Evolutionary conservation across 53 echinoderm and acorn worm genomes (phyloP), one percentile per base, ranked within the genome.

Genomic region (Actinopyga echinites): DNA sequence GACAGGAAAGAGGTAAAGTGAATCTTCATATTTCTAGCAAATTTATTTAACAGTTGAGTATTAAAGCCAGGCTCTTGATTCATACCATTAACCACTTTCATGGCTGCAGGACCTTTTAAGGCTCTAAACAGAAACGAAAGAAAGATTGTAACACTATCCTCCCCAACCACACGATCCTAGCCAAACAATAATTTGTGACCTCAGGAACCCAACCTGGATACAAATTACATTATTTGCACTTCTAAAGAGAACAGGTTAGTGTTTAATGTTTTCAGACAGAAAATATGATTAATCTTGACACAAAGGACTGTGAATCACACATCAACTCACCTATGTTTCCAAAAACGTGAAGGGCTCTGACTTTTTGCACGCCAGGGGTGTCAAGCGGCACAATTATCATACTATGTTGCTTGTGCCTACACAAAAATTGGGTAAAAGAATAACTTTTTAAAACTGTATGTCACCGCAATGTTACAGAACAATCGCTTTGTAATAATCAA

Each of bases 351-450:
- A 96, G 77, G 32, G 93, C 82, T 60, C 96, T 69, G 35, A 96
- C 73, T 75, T 91, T 93, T 69, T 69, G 91, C 12, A 96, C 92
- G 20, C 96, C 96, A 53, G 96, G 93, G 26, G 86, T 67, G 74
- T 96, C 90, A 34, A 92, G 56, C 23, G 96, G 96, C 37, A 96
- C 92, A 34, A 96, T 82, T 24, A 96, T 96, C 96, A 93, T 93
- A 75, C 96, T 96, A 58, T 96, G 96, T 35, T 90, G 93, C 65
- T 84, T 85, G 60, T 96, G 96, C 82, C 96, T 96, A 79, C 11
- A 56, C 49, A 44, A 8, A 74, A 86, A 23, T 49, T 49, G 49
- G 17, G 49, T 15, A 17, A 17, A 49, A 44, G 44, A 11, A 44
- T 11, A 44, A 9, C 7, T 44, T 8, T 5, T 44, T 7, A 44